A percentile compares a stretch with the other conserved stretches of the same genome.
These are phyloP conservation scores for Phoenoteleia sp. DNA, from an alignment of 2,888 invertebrate species.

Conservation along the genomic window DNA sequence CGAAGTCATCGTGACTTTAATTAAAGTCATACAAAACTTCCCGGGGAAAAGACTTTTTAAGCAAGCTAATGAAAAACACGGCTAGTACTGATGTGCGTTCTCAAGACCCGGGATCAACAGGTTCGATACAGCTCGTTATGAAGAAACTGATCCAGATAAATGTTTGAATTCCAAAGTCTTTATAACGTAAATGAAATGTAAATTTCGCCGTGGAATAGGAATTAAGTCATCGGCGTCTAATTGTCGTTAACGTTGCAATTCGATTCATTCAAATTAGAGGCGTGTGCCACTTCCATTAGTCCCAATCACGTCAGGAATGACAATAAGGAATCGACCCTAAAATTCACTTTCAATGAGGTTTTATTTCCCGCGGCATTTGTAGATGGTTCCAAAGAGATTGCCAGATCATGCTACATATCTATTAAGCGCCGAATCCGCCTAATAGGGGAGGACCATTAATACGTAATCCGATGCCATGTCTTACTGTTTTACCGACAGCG, in stretches of 20 bases:
- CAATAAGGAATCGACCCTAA: conserved; percentile 24
- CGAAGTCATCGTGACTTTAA: conserved; percentile 70
- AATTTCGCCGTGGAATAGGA: not conserved
- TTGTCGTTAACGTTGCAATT: conserved; percentile 20
- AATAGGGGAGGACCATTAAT: conserved; percentile 63
- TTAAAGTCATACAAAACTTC: conserved; percentile 69
- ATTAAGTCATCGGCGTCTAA: conserved; percentile 35
- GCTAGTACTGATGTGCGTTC: conserved; percentile 34
- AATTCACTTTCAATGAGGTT: conserved; percentile 42
- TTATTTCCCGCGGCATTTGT: conserved; percentile 46
- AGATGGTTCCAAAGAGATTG: conserved; percentile 50
- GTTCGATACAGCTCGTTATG: conserved; percentile 55
- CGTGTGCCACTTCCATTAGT: conserved; percentile 56
- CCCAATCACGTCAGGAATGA: conserved; percentile 55
- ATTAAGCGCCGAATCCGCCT: conserved; percentile 54
- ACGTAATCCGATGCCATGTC: conserved; percentile 59
- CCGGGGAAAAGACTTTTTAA: conserved; percentile 55
- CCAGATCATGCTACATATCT: conserved; percentile 64
- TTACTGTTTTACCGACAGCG: conserved; percentile 52
- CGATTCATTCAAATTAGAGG: conserved; percentile 43
- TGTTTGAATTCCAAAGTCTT: conserved; percentile 14
- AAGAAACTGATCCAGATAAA: conserved; percentile 46
- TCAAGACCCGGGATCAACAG: conserved; percentile 67
- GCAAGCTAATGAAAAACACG: conserved; percentile 66
- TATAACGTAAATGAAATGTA: not conserved